These are phyloP conservation scores for Lampris incognitus DNA, from an alignment of 2,113 vertebrate species.

Conservation along the genomic window DNA sequence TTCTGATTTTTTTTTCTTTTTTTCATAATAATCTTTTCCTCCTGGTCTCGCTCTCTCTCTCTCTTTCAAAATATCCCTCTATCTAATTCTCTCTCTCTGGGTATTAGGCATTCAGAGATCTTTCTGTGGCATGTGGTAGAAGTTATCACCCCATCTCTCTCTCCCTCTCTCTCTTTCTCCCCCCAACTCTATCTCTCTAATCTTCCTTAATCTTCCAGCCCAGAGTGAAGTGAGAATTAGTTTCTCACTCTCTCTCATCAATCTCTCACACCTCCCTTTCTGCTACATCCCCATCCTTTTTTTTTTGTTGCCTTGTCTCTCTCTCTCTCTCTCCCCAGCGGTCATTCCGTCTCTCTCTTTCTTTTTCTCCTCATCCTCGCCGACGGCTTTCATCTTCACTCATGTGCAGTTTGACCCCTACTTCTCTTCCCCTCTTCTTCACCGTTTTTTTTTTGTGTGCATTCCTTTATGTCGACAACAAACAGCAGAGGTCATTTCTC, in stretches of 20 bases:
- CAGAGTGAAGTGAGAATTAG: constrained; percentile 86
- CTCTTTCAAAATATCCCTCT: constrained; percentile 32
- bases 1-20: constrained; percentile 31
- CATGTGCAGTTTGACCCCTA: constrained; percentile 57
- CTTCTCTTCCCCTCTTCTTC: constrained; percentile 17
- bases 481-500: constrained; percentile 61
- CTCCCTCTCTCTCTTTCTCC: constrained; percentile 71
- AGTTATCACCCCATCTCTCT: constrained; percentile 80
- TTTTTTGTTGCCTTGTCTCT: constrained; percentile 7
- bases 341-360: constrained; percentile 8
- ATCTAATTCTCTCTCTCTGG: constrained; percentile 51
- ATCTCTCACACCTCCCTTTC: constrained; percentile 74
- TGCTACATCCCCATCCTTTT: neutral
- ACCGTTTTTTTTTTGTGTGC: constrained; percentile 29
- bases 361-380: constrained; percentile 51
- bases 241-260: constrained; percentile 82
- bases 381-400: constrained; percentile 71
- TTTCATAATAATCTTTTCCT: constrained; percentile 40
- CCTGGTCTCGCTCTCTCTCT: constrained; percentile 34
- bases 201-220: constrained; percentile 84
- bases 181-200: constrained; percentile 77
- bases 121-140: constrained; percentile 72
- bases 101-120: constrained; percentile 81
- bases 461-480: constrained; percentile 57
- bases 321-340: constrained; percentile 28